phyloP scores from a whole-genome alignment of 1,140 invertebrate species.

The Cydia splendana region DNA sequence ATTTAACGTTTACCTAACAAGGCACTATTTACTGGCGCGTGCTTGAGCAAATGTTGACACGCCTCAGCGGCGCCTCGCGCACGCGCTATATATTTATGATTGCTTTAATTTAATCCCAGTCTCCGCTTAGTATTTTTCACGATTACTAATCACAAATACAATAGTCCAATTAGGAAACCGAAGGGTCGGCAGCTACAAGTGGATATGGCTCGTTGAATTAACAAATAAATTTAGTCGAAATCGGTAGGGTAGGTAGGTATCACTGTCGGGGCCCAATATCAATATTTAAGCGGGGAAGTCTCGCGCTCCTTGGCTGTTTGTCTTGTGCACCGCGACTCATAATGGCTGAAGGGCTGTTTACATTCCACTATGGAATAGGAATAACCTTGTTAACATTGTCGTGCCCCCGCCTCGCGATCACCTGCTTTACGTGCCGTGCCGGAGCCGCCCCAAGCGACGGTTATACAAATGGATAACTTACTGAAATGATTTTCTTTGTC shows the following conservation, averaged over 20 bases:
- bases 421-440: conserved; percentile 36
- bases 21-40: conserved; percentile 16
- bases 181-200: background rate
- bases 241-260: conserved; percentile 38
- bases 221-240: conserved; percentile 53
- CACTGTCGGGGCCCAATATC: conserved; percentile 45
- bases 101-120: background rate
- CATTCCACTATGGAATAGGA: conserved; percentile 57
- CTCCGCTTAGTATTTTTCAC: conserved; percentile 7
- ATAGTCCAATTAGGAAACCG: conserved; percentile 9
- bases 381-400: conserved; percentile 61
- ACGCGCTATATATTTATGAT: background rate
- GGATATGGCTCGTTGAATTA: conserved; percentile 34
- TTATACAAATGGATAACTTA: conserved; percentile 22
- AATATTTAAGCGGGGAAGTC: conserved; percentile 60
- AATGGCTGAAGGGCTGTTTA: conserved; percentile 62
- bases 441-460: conserved; percentile 15
- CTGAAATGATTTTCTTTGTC: conserved; percentile 10
- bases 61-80: background rate
- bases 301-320: conserved; percentile 54
- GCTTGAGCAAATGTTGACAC: conserved; percentile 17
- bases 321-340: conserved; percentile 60
- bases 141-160: conserved; percentile 24
- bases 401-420: conserved; percentile 35
- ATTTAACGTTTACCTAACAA: conserved; percentile 22